Evolutionary conservation across 1,140 invertebrate species (phyloP).

Genomic region (Hormaphis cornu): DNA sequence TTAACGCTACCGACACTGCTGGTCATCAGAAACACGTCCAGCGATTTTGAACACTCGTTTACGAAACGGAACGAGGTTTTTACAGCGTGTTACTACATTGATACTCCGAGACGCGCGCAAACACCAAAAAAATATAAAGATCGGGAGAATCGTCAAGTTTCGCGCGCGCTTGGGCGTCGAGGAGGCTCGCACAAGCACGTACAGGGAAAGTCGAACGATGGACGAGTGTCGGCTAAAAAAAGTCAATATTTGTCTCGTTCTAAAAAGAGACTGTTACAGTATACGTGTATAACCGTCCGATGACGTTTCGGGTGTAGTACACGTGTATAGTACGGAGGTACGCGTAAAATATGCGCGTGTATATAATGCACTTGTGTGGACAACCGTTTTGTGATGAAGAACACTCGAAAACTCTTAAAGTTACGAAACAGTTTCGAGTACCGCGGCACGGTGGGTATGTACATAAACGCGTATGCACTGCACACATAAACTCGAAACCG

Average conservation of each 20-base stretch:
- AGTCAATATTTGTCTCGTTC: constrained; percentile 17
- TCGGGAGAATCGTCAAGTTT: not conserved
- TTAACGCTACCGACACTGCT: too few relatives aligned
- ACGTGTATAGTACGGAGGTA: not conserved
- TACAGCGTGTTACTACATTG: not conserved
- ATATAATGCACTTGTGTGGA: not conserved
- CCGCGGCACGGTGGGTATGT: not conserved
- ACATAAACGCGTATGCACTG: not conserved
- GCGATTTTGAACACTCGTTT: too few relatives aligned
- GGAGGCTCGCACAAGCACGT: too few relatives aligned
- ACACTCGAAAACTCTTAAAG: not conserved
- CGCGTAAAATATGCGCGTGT: not conserved
- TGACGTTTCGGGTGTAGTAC: not conserved
- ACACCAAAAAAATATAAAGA: constrained; percentile 8
- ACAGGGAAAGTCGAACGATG: not conserved
- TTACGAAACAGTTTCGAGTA: constrained; percentile 19
- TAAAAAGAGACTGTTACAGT: too few relatives aligned
- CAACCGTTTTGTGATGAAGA: constrained; percentile 14
- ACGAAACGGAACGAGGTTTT: not conserved
- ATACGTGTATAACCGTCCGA: too few relatives aligned
- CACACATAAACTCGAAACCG: not conserved
- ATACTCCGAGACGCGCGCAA: not conserved
- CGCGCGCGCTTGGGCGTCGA: too few relatives aligned
- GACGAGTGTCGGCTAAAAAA: not conserved
- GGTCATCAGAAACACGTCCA: too few relatives aligned